Conservation (phyloP, 2,888 invertebrate species). For the Drosophila atripex region DNA sequence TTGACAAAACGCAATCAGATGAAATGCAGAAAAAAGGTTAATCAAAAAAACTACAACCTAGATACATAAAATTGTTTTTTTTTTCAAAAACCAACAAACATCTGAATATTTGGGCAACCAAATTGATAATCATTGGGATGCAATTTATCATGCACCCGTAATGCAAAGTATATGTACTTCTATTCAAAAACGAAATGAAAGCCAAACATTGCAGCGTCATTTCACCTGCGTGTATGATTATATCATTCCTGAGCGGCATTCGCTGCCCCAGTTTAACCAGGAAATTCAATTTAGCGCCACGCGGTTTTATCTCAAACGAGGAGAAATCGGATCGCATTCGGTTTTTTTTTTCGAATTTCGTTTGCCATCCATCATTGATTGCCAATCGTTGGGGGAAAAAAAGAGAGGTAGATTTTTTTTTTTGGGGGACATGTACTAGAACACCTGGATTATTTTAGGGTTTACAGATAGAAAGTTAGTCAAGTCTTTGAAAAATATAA, state of each 20-base stretch:
- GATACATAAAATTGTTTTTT: neutral
- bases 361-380: neutral
- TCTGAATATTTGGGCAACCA: constrained; percentile 5
- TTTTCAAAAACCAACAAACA: neutral
- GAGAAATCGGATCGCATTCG: constrained; percentile 47
- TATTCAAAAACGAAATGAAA: constrained; percentile 44
- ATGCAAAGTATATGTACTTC: constrained; percentile 35
- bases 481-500: neutral
- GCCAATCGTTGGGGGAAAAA: neutral
- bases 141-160: constrained; percentile 51
- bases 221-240: constrained; percentile 44
- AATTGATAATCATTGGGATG: constrained; percentile 37
- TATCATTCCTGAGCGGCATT: neutral
- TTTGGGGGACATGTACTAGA: neutral
- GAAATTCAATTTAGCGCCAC: constrained; percentile 62
- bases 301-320: constrained; percentile 44
- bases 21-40: constrained; percentile 30
- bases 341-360: constrained; percentile 23
- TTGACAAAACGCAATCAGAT: constrained; percentile 16
- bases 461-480: neutral
- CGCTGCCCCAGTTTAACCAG: constrained; percentile 42
- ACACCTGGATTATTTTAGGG: neutral
- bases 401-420: too few relatives aligned
- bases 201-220: constrained; percentile 56
- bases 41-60: neutral